Evolutionary conservation across 2,888 invertebrate genomes (phyloP), one percentile per base, ranked within the genome.

Genomic region (Aquatica leii): DNA sequence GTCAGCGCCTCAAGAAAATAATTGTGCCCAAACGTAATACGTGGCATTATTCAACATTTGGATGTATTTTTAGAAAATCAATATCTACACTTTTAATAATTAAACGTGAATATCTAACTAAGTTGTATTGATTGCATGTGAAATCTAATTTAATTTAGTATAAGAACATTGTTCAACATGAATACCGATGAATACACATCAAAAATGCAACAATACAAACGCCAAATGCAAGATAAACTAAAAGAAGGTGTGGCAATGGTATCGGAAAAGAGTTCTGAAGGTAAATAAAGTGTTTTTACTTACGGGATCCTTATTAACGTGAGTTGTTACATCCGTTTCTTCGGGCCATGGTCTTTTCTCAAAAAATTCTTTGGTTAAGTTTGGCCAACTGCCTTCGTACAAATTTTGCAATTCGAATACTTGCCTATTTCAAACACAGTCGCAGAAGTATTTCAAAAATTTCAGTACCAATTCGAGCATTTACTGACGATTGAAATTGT

Each of bases 321-420:
- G 81, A 48, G 90, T 87, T 20, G 90, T 87, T 51, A 98, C 92
- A 76, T 93, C 92, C 66, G 88, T 86, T 77, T 94, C 95, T 80
- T 94, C 93, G 0, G 98, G 98, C 98, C 98, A 99, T 1, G 96
- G 92, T 56, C 90, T 87, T 73, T 94, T 96, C 76, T 96, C 95
- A 84, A 95, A 99, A 82, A 94, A 94, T 77, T 96, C 92, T 77
- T 98, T 98, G 9, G 98, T 97, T 58, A 98, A 86, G 78, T 97
- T 97, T 1, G 97, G 96, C 83, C 97, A 98, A 72, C 93, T 92
- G 77, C 93, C 94, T 81, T 98, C 98, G 84, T 99, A 99, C 70
- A 97, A 87, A 79, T 94, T 94, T 79, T 97, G 92, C 67, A 98
- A 93, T 77, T 97, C 97, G 81, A 91, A 94, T 12, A 96, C 88